Evolutionary conservation across 2,888 invertebrate genomes (phyloP), one percentile per base, ranked within the genome.

Genomic region (Trachelus troglodyta): DNA sequence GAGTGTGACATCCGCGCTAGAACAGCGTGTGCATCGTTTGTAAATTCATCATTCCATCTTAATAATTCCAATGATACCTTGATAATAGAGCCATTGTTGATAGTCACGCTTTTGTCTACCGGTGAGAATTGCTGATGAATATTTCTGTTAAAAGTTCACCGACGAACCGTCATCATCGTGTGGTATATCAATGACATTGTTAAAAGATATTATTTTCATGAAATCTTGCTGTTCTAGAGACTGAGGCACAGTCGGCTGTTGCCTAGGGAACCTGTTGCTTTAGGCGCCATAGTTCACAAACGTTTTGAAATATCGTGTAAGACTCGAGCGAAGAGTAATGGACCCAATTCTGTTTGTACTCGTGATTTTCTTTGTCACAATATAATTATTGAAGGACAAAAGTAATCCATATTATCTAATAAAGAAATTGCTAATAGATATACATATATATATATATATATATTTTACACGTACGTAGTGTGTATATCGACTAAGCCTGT

Each of bases 341-440:
- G 56, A 56, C 23, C 23, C 56, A 23, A 56, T 56, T 56, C 23
- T 9, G 2, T 56, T 23, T 56, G 9, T 56, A 56, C 23, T 56
- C 56, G 23, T 56, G 23, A 56, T 71, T 71, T 78, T 69, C 75
- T 69, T 76, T 76, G 73, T 73, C 76, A 73, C 37, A 78, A 71
- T 76, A 76, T 69, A 68, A 78, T 75, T 71, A 76, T 73, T 34
- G 75, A 34, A 74, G 69, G 71, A 73, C 40, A 74, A 73, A 71
- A 77, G 71, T 40, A 15, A 75, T 34, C 23, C 56, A 56, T 56
- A 56, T 56, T 56, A 56, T 56, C 56, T 56, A 56, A 56, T 56
- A 71, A 71, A 69, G 33, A 69, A 33, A 71, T 71, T 23, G 71
- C 71, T 34, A 31, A 34, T 34, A 71, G 71, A 71, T 71, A 71